Evolutionary conservation across 2,888 invertebrate genomes (phyloP), one percentile per base, ranked within the genome.

Genomic region (Arrhopalites spinosus): DNA sequence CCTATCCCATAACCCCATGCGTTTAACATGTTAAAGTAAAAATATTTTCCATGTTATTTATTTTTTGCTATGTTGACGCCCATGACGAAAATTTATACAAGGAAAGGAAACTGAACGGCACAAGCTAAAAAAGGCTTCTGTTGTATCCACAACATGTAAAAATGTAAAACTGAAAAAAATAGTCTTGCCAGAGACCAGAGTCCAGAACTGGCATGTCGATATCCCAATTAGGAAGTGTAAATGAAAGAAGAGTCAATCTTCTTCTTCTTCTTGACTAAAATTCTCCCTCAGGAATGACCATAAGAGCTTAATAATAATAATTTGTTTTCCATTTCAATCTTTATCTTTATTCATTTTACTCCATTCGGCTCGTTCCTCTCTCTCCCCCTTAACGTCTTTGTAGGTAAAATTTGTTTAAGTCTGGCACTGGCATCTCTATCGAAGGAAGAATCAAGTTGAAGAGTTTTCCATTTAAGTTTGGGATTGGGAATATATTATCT

Each of bases 151-250:
- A 59, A 59, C 25, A 8, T 15, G 50, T 25, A 59, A 56, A 56
- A 56, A 25, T 25, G 59, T 59, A 20, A 59, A 59, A 59, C n/a
- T n/a, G n/a, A n/a, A n/a, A n/a, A n/a, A n/a, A n/a, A n/a, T n/a
- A n/a, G n/a, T n/a, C n/a, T n/a, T n/a, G n/a, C n/a, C n/a, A n/a
- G n/a, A n/a, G n/a, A n/a, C n/a, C n/a, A n/a, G 59, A 59, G 71
- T 59, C 61, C 23, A 63, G 45, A 43, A 56, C 61, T 43, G 71
- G 61, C 61, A 72, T 64, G 30, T 30, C n/a, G 64, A 64, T 61
- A 27, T 72, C 71, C 71, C 71, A 72, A 72, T 72, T 72, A 72
- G 71, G 71, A 72, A 72, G 61, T 72, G 61, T 72, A 72, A 72
- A 72, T 72, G 61, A 70, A 53, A 70, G 70, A 70, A 70, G 70